phyloP scores from a whole-genome alignment of 2,113 vertebrate genomes.

The Motacilla tschutschensis region DNA sequence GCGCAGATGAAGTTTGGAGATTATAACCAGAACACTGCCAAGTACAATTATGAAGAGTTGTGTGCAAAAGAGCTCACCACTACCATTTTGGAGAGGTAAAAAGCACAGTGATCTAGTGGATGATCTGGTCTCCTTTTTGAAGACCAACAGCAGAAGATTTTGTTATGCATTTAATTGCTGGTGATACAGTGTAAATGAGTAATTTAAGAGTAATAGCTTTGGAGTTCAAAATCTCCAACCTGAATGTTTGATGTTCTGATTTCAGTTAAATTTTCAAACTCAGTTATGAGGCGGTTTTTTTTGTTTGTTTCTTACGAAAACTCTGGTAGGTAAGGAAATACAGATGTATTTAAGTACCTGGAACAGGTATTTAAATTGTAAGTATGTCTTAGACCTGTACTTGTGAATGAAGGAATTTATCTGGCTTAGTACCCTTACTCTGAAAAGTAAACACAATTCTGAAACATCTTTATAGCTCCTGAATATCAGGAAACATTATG shows the following conservation, averaged over 20 bases:
- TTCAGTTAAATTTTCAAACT: not conserved
- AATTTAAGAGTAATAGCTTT: not conserved
- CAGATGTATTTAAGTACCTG: not conserved
- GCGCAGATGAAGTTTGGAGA: constrained; percentile 95
- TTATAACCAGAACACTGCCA: constrained; percentile 96
- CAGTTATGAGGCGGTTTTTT: not conserved
- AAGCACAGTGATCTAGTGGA: not conserved
- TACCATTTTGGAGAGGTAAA: constrained; percentile 73
- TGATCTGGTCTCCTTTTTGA: not conserved
- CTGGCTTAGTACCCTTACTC: not conserved
- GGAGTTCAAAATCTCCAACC: not conserved
- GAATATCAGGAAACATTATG: not conserved
- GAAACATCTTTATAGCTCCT: not conserved
- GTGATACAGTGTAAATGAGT: not conserved
- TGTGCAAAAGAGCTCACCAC: constrained; percentile 86
- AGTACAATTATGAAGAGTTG: constrained; percentile 89
- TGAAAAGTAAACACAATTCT: not conserved
- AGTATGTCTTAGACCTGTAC: not conserved
- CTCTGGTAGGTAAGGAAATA: not conserved
- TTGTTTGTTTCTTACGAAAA: not conserved
- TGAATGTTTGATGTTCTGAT: not conserved
- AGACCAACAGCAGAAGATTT: not conserved
- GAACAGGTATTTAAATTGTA: not conserved
- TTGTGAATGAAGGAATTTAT: not conserved
- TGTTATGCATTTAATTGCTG: not conserved